Evolutionary conservation across 1,140 invertebrate genomes (phyloP).

Genomic region (Nymphalis io): DNA sequence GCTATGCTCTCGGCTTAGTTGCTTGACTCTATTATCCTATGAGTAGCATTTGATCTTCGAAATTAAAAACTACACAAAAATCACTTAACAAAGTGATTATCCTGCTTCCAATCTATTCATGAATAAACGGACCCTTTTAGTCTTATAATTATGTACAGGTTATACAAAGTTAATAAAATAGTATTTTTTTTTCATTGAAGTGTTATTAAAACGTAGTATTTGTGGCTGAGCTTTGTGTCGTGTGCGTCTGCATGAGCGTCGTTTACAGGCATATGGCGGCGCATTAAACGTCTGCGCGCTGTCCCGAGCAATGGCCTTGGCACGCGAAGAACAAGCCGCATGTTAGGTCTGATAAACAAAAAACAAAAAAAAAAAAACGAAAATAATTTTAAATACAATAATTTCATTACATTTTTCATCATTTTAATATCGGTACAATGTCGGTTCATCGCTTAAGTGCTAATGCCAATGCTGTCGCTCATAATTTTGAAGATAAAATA

Average conservation of each 20-base stretch:
- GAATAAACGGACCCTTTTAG: too few species aligned
- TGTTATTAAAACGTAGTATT: background rate
- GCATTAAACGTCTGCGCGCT: constrained; percentile 39
- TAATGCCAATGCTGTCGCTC: constrained; percentile 54
- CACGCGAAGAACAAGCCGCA: constrained; percentile 32
- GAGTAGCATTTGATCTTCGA: too few species aligned
- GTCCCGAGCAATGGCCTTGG: constrained; percentile 43
- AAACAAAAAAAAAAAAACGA: background rate
- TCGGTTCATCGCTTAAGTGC: constrained; percentile 26
- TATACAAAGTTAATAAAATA: too few species aligned
- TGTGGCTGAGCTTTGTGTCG: constrained; percentile 15
- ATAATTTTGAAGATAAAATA: background rate
- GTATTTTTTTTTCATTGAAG: background rate
- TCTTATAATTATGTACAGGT: too few species aligned
- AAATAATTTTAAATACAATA: background rate
- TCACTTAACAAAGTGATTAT: too few species aligned
- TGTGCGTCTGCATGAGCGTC: constrained; percentile 27
- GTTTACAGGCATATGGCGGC: constrained; percentile 38
- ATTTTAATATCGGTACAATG: constrained; percentile 26
- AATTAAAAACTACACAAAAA: too few species aligned
- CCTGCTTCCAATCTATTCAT: too few species aligned
- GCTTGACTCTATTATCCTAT: too few species aligned
- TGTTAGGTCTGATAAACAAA: constrained; percentile 41
- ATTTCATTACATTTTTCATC: constrained; percentile 7
- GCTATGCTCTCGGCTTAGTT: too few species aligned